Percentiles rank a stretch among this genome's conserved stretches.
Conservation (phyloP, 2,113 vertebrate species). For the Rhizomys pruinosus region DNA sequence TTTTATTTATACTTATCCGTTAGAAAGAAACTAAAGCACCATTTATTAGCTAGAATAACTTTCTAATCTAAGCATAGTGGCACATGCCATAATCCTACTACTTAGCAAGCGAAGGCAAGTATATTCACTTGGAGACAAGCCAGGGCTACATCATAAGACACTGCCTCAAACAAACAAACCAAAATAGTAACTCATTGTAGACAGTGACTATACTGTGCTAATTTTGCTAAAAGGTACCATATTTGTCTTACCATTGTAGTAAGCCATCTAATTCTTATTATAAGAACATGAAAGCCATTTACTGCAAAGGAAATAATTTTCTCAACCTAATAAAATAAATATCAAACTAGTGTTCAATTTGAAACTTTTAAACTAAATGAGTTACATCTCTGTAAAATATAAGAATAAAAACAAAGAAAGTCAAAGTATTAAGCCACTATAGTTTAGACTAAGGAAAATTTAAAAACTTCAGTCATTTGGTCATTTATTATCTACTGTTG, state of each 20-base stretch:
- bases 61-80: not conserved
- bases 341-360: not conserved
- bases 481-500: not conserved
- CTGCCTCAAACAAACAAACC: too few species aligned
- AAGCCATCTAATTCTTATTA: not conserved
- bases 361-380: slow-evolving; percentile 1
- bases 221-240: slow-evolving; percentile 6
- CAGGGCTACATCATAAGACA: too few species aligned
- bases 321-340: not conserved
- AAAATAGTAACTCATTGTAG: not conserved
- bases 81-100: not conserved
- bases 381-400: not conserved
- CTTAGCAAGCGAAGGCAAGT: too few species aligned
- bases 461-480: not conserved
- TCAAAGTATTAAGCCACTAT: not conserved
- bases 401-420: slow-evolving; percentile 11
- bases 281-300: slow-evolving; percentile 20
- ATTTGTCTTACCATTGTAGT: not conserved
- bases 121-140: too few species aligned
- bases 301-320: not conserved
- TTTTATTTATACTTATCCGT: not conserved
- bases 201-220: not conserved
- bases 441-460: not conserved
- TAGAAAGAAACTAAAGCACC: slow-evolving; percentile 1
- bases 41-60: not conserved